These are phyloP conservation scores for Platanista minor DNA, from an alignment of 2,113 vertebrate genomes.

Conservation along the genomic window DNA sequence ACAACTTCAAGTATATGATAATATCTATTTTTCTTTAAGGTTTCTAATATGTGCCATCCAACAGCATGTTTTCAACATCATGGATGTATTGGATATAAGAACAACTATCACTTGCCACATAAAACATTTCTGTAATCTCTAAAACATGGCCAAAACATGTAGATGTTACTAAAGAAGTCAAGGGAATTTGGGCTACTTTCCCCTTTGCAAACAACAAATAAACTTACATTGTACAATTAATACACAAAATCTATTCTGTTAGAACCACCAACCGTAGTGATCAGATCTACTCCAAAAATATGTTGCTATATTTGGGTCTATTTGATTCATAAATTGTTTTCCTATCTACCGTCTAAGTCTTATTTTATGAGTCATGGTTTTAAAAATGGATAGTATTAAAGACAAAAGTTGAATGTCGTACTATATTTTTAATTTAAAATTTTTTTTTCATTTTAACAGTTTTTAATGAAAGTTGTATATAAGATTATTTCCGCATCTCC, in stretches of 20 bases:
- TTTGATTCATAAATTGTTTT: not conserved
- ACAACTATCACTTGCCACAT: not conserved
- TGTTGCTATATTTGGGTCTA: not conserved
- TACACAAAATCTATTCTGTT: not conserved
- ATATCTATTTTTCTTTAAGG: not conserved
- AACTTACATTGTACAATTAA: not conserved
- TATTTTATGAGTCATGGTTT: not conserved
- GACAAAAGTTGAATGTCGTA: not conserved
- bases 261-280: not conserved
- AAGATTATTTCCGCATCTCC: not conserved
- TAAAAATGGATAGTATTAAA: not conserved
- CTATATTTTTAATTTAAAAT: not conserved
- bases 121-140: not conserved
- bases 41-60: not conserved
- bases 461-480: not conserved
- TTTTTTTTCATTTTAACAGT: not conserved
- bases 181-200: not conserved
- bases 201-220: not conserved
- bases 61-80: not conserved
- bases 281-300: not conserved
- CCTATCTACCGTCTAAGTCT: not conserved
- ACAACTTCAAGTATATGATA: not conserved
- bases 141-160: not conserved
- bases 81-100: not conserved
- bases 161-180: not conserved